These are phyloP conservation scores for Glyptemys insculpta DNA, from an alignment of 2,797 vertebrate genomes.

Conservation along the genomic window DNA sequence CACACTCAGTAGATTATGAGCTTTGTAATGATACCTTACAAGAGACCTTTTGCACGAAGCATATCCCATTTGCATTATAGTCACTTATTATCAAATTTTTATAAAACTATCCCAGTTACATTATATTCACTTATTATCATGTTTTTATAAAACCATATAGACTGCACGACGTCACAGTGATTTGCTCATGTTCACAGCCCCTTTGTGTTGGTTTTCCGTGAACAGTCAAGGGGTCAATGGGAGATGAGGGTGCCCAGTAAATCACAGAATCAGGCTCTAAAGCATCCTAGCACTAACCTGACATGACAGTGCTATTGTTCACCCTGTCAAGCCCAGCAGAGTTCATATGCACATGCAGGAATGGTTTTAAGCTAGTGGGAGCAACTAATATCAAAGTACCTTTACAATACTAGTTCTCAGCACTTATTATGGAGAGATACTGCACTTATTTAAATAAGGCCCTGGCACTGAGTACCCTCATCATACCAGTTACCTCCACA, in stretches of 20 bases:
- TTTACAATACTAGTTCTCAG: neutral
- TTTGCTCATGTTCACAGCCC: fast-evolving
- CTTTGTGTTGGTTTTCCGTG: neutral
- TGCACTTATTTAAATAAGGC: neutral
- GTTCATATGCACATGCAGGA: neutral
- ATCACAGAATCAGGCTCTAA: neutral
- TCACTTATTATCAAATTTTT: too few species aligned
- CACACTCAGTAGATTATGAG: too few species aligned
- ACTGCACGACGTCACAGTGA: too few species aligned
- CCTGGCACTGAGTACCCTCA: neutral
- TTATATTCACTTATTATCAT: too few species aligned
- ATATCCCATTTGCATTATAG: too few species aligned
- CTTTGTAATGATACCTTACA: too few species aligned
- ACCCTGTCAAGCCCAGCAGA: neutral
- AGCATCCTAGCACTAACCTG: neutral
- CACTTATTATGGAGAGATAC: neutral
- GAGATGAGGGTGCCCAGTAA: neutral
- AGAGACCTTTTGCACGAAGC: too few species aligned
- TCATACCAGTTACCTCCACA: neutral
- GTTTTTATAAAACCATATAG: too few species aligned
- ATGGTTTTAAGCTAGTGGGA: neutral
- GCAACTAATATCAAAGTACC: neutral
- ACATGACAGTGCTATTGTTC: neutral
- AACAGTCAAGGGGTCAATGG: neutral
- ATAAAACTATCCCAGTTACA: too few species aligned